Evolutionary conservation across 2,888 invertebrate genomes (phyloP).

Genomic region (Merodon equestris): DNA sequence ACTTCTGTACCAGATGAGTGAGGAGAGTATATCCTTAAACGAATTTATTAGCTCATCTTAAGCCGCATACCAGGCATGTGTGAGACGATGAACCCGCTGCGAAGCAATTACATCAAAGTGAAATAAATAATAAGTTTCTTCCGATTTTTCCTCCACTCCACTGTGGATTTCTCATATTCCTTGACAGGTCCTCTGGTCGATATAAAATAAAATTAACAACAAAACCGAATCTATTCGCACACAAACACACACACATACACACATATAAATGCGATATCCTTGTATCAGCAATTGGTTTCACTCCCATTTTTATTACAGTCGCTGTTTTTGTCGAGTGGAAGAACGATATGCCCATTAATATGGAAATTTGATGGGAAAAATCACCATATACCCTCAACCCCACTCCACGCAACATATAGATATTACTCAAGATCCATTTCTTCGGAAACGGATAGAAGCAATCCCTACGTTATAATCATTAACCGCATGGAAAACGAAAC

Average conservation of each 20-base stretch:
- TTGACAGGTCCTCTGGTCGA: constrained; percentile 53
- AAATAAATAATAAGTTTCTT: constrained; percentile 67
- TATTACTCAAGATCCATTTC: constrained; percentile 29
- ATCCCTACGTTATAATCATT: constrained; percentile 66
- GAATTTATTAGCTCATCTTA: constrained; percentile 65
- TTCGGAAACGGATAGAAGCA: too few species aligned
- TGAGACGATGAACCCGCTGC: constrained; percentile 15
- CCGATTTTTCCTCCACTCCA: constrained; percentile 15
- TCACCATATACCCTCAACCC: constrained; percentile 45
- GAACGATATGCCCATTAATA: constrained; percentile 69
- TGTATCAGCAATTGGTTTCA: constrained; percentile 66
- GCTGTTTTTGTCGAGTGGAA: constrained; percentile 34
- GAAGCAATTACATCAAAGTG: constrained; percentile 65
- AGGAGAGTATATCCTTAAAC: constrained; percentile 55
- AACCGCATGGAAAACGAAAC: constrained; percentile 58
- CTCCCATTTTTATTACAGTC: constrained; percentile 66
- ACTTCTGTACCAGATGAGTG: too few species aligned
- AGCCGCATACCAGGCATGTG: constrained; percentile 44
- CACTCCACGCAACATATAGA: constrained; percentile 13
- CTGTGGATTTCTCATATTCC: constrained; percentile 3
- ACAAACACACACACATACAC: too few species aligned
- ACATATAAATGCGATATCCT: constrained; percentile 2
- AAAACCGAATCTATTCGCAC: constrained; percentile 29
- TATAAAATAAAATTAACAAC: constrained; percentile 62
- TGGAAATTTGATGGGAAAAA: constrained; percentile 70